phyloP scores from a whole-genome alignment of 2,113 vertebrate genomes.

The Actenoides lindsayi region DNA sequence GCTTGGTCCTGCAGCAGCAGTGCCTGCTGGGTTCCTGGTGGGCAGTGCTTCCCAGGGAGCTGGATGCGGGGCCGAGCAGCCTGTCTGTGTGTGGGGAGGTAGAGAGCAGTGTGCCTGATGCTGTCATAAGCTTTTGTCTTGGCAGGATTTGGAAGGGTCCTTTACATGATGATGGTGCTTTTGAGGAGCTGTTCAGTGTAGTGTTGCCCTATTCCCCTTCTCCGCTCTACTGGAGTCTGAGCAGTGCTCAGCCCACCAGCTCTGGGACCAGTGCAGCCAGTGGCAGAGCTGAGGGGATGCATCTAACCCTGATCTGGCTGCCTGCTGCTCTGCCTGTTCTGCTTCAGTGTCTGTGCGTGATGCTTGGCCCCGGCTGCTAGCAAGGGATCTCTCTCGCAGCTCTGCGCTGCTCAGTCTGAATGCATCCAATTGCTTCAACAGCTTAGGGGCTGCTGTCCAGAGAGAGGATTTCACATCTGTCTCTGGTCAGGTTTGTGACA shows the following conservation, averaged over 20 bases:
- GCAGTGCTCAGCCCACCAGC: not conserved
- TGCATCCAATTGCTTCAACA: not conserved
- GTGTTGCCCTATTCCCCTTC: not conserved
- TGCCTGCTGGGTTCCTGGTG: not conserved
- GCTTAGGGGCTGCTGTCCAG: not conserved
- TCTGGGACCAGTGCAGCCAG: not conserved
- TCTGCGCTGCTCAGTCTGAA: not conserved
- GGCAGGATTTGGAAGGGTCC: not conserved
- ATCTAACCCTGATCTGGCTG: not conserved
- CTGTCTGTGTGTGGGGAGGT: not conserved
- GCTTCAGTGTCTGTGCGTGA: not conserved
- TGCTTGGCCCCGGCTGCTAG: not conserved
- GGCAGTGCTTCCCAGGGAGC: not conserved
- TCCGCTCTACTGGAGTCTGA: not conserved
- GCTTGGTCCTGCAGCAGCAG: not conserved
- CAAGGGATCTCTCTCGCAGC: not conserved
- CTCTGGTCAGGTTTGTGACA: not conserved
- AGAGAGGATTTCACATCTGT: not conserved
- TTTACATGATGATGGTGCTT: not conserved
- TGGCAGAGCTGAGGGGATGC: not conserved
- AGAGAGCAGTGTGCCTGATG: not conserved
- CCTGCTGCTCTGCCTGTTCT: not conserved
- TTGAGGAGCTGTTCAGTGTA: not conserved
- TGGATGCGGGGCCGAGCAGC: not conserved
- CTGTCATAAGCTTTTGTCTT: not conserved